These are phyloP conservation scores for Romanomermis culicivorax DNA, from an alignment of 2,888 invertebrate genomes.

Conservation along the genomic window DNA sequence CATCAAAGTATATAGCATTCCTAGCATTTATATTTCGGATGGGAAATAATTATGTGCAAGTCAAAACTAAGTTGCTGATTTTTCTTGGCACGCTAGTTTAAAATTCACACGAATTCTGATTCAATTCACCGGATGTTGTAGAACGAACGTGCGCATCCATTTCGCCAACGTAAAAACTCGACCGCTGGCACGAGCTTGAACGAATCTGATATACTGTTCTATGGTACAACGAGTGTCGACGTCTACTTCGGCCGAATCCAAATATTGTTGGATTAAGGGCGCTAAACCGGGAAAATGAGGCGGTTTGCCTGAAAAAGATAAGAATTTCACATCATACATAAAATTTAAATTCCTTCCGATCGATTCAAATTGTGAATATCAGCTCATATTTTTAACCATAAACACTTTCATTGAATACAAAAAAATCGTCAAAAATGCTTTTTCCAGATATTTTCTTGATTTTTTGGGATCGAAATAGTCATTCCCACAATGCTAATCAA, in stretches of 20 bases:
- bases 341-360: slow-evolving; percentile 4
- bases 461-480: no score
- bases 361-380: background rate
- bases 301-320: no score
- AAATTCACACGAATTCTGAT: no score
- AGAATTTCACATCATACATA: no score
- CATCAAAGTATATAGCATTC: no score
- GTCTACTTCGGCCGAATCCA: slow-evolving; percentile 86
- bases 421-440: no score
- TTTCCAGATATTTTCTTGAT: no score
- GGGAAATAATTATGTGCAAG: no score
- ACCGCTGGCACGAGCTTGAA: slow-evolving; percentile 48
- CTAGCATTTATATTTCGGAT: no score
- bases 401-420: slow-evolving; percentile 6
- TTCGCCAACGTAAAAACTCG: slow-evolving; percentile 75
- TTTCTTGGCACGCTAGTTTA: no score
- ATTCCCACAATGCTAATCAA: no score
- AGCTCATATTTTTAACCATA: slow-evolving; percentile 3
- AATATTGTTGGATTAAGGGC: slow-evolving; percentile 74
- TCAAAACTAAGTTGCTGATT: no score
- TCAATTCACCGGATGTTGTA: slow-evolving; percentile 66
- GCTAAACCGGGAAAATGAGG: slow-evolving; percentile 65
- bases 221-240: slow-evolving; percentile 93
- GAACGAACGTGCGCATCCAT: slow-evolving; percentile 78
- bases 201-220: slow-evolving; percentile 72